A percentile compares a stretch with the other conserved stretches of the same genome.
These are phyloP conservation scores for Acromyrmex heyeri DNA, from an alignment of 1,140 invertebrate species.

Conservation along the genomic window DNA sequence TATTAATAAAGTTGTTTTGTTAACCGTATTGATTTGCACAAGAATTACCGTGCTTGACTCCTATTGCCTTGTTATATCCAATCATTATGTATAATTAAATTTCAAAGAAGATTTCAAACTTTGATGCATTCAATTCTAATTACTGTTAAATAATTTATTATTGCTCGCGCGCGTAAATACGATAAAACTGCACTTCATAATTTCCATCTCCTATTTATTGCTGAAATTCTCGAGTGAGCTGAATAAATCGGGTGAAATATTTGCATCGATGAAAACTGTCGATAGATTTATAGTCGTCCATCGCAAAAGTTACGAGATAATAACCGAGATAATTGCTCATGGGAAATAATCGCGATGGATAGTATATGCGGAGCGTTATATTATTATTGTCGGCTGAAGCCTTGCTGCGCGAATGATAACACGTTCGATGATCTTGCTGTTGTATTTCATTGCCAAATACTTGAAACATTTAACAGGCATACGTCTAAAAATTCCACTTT, in stretches of 20 bases:
- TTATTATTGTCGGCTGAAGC: neutral
- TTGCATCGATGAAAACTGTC: neutral
- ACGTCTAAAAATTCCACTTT: neutral
- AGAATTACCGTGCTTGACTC: no score
- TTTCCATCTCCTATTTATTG: neutral
- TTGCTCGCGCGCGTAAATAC: neutral
- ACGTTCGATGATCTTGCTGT: neutral
- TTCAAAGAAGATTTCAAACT: neutral
- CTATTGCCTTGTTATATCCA: no score
- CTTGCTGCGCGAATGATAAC: neutral
- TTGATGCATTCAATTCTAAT: neutral
- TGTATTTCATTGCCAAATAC: neutral
- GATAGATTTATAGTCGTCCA: neutral
- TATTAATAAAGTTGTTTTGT: no score
- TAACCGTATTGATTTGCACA: no score
- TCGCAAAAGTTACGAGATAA: neutral
- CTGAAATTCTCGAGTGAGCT: neutral
- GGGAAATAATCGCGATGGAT: neutral
- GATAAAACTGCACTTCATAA: neutral
- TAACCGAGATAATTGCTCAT: neutral
- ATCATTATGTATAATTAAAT: neutral
- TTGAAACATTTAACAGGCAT: neutral
- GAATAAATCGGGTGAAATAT: neutral
- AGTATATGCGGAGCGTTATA: neutral
- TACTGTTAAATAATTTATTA: conserved; percentile 2